Conservation (phyloP, 2,888 invertebrate species). For the Syritta pipiens region DNA sequence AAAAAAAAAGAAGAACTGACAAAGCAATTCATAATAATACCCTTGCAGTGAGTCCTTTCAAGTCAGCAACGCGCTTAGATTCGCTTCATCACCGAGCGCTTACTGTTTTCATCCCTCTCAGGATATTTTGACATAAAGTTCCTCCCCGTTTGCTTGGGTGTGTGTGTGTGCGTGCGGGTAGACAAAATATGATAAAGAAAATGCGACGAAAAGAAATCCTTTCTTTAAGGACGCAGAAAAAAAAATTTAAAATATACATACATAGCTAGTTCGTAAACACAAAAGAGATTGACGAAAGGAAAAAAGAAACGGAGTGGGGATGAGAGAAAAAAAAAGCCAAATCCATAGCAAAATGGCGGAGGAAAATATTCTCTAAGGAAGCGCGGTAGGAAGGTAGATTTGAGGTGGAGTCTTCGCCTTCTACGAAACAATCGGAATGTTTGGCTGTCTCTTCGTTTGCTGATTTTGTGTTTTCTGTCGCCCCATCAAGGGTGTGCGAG, state of each 20-base stretch:
- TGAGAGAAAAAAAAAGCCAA: slow-evolving; percentile 8
- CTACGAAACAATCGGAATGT: slow-evolving; percentile 37
- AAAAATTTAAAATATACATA: slow-evolving; percentile 8
- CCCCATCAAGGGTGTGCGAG: neutral
- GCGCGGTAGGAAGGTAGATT: neutral
- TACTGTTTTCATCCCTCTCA: slow-evolving; percentile 32
- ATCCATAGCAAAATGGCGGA: slow-evolving; percentile 55
- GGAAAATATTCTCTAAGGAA: slow-evolving; percentile 17
- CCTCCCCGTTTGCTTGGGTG: neutral
- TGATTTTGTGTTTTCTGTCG: neutral
- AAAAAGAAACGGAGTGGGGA: neutral
- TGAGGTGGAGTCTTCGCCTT: slow-evolving; percentile 57
- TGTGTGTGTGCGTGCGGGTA: slow-evolving; percentile 2
- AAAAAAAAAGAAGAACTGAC: slow-evolving; percentile 34
- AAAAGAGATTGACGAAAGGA: slow-evolving; percentile 13
- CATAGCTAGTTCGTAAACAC: neutral
- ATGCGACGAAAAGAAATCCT: slow-evolving; percentile 51
- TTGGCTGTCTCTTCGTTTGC: slow-evolving; percentile 42
- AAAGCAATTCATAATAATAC: slow-evolving; percentile 60
- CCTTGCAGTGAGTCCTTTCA: slow-evolving; percentile 54
- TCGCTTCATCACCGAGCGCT: slow-evolving; percentile 53
- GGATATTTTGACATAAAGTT: slow-evolving; percentile 27
- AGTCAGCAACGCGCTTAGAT: slow-evolving; percentile 46
- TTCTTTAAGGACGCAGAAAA: slow-evolving; percentile 25
- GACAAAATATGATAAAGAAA: slow-evolving; percentile 57